Percentiles rank a stretch among this genome's conserved stretches.
Conservation (phyloP, 2,113 vertebrate species). For the Pelvicachromis taeniatus region DNA sequence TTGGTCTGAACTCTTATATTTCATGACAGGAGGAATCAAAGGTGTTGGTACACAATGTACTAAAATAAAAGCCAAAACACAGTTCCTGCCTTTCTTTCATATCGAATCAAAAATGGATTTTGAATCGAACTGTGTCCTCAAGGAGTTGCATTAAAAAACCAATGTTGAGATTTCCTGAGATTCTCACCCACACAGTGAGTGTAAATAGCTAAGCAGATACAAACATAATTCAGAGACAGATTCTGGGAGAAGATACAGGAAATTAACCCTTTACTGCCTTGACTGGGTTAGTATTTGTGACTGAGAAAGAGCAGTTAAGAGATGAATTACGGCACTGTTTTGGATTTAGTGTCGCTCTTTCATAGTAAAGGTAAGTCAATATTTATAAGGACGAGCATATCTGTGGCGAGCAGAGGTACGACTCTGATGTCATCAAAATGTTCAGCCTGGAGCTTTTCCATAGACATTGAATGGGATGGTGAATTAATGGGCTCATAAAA, state of each 20-base stretch:
- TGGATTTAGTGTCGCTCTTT: background rate
- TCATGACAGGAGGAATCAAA: background rate
- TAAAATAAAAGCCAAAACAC: background rate
- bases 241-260: background rate
- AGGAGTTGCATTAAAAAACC: background rate
- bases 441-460: constrained; percentile 3
- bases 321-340: background rate
- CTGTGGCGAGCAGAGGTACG: background rate
- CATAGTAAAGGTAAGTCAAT: constrained; percentile 15
- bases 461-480: constrained; percentile 28
- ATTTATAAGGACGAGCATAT: constrained; percentile 32
- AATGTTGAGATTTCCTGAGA: background rate
- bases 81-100: background rate
- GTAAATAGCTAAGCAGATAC: background rate
- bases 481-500: constrained; percentile 60
- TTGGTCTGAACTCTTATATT: background rate
- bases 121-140: background rate
- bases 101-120: background rate
- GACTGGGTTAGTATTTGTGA: background rate
- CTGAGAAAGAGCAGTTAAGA: background rate
- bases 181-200: background rate
- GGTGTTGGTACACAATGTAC: background rate
- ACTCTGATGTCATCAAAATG: constrained; percentile 41
- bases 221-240: background rate
- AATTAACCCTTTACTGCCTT: background rate